Conservation (phyloP, 2,113 vertebrate species). For the Ophiodon elongatus region DNA sequence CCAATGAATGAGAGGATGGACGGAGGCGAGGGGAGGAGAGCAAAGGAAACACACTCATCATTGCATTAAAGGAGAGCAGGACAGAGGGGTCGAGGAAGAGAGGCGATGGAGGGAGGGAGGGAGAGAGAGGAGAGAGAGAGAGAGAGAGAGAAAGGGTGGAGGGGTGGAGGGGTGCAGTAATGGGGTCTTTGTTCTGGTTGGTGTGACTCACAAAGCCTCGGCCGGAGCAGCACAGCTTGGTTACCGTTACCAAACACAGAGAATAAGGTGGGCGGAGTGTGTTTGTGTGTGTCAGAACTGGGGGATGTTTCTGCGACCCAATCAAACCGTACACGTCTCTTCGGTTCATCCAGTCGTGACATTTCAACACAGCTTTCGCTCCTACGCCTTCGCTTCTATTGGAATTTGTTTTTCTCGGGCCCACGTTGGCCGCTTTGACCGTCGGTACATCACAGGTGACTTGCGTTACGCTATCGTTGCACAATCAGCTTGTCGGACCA, state of each 20-base stretch:
- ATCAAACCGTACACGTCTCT: constrained; percentile 14
- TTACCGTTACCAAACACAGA: constrained; percentile 77
- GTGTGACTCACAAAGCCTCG: constrained; percentile 75
- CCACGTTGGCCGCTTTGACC: not conserved
- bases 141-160: not conserved
- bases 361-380: not conserved
- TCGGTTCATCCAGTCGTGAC: constrained; percentile 21
- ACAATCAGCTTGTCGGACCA: not conserved
- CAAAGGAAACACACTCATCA: constrained; percentile 79
- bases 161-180: constrained; percentile 55
- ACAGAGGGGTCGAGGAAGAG: constrained; percentile 47
- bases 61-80: constrained; percentile 58
- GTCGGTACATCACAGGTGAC: not conserved
- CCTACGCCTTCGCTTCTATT: not conserved
- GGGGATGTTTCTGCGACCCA: constrained; percentile 6
- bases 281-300: constrained; percentile 2
- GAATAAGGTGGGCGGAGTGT: constrained; percentile 27
- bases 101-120: constrained; percentile 26
- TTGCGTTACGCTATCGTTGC: not conserved
- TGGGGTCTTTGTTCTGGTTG: constrained; percentile 81
- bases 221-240: constrained; percentile 63
- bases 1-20: constrained; percentile 75
- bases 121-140: too few relatives aligned
- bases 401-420: not conserved
- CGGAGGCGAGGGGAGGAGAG: constrained; percentile 58